phyloP scores from a whole-genome alignment of 2,888 invertebrate species.

The Phymatocera aterrima region DNA sequence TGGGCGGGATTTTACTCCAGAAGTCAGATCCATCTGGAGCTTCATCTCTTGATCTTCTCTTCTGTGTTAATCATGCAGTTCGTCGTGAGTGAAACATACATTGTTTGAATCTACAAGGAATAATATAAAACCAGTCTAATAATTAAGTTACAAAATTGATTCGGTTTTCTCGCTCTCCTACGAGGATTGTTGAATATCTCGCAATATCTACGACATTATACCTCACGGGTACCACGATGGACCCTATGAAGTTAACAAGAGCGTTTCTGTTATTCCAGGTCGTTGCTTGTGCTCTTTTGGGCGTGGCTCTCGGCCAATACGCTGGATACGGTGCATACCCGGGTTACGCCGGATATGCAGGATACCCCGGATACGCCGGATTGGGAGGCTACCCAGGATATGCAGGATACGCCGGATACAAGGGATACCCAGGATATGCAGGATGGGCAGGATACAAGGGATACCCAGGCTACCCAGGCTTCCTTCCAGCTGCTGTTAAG shows the following conservation, averaged over 20 bases:
- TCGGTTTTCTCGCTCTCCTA: background rate
- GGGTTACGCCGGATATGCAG: slow-evolving; percentile 49
- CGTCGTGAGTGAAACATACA: slow-evolving; percentile 66
- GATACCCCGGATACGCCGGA: background rate
- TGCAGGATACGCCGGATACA: too few relatives aligned
- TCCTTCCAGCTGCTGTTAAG: too few relatives aligned
- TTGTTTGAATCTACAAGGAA: background rate
- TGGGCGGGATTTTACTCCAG: slow-evolving; percentile 61
- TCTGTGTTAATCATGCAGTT: slow-evolving; percentile 63
- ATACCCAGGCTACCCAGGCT: slow-evolving; percentile 55
- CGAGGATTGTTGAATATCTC: background rate
- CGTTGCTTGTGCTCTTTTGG: slow-evolving; percentile 60
- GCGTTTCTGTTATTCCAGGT: slow-evolving; percentile 61
- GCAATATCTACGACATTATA: background rate
- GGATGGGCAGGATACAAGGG: too few relatives aligned
- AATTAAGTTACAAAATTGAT: background rate
- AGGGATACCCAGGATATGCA: too few relatives aligned
- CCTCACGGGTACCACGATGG: background rate
- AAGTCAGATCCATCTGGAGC: slow-evolving; percentile 67
- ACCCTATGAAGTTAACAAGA: background rate
- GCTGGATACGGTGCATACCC: slow-evolving; percentile 42
- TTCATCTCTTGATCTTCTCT: slow-evolving; percentile 18
- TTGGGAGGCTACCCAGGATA: background rate
- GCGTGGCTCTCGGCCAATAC: slow-evolving; percentile 64
- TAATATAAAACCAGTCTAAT: background rate